Percentiles rank a stretch among this genome's conserved stretches.
Evolutionary conservation across 2,888 invertebrate genomes (phyloP).

Genomic region (Coenonympha arcania): DNA sequence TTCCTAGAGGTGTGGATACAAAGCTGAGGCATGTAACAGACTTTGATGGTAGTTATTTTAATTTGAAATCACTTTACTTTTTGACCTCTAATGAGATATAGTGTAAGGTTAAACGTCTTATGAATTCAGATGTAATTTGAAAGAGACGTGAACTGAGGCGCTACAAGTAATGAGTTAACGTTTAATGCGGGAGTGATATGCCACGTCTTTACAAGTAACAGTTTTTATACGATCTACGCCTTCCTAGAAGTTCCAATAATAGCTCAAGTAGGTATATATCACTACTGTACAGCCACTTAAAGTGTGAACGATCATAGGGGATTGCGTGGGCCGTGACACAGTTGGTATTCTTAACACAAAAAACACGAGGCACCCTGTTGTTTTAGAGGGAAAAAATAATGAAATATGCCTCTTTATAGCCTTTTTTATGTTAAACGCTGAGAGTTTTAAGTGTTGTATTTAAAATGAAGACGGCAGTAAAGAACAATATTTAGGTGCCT

Average conservation of each 20-base stretch:
- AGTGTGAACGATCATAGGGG: slow-evolving; percentile 67
- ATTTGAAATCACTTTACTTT: slow-evolving; percentile 39
- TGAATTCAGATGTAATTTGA: slow-evolving; percentile 23
- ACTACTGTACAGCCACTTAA: slow-evolving; percentile 64
- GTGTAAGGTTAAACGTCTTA: slow-evolving; percentile 23
- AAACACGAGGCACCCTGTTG: slow-evolving; percentile 67
- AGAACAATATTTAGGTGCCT: slow-evolving; percentile 39
- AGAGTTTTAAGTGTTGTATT: slow-evolving; percentile 57
- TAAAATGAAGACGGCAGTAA: slow-evolving; percentile 52
- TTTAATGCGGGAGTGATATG: slow-evolving; percentile 20
- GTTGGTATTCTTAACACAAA: slow-evolving; percentile 60
- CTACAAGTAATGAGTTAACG: slow-evolving; percentile 21
- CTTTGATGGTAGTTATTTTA: slow-evolving; percentile 39
- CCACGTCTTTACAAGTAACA: slow-evolving; percentile 22
- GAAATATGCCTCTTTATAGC: slow-evolving; percentile 64
- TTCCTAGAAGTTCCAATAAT: slow-evolving; percentile 47
- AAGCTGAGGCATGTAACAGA: slow-evolving; percentile 51
- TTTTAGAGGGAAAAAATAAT: slow-evolving; percentile 68
- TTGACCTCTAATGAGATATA: slow-evolving; percentile 24
- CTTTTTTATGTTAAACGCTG: slow-evolving; percentile 62
- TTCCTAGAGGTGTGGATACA: slow-evolving; percentile 74
- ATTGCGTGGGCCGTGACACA: slow-evolving; percentile 58
- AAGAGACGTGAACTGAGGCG: slow-evolving; percentile 12
- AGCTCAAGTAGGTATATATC: slow-evolving; percentile 51
- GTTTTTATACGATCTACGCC: slow-evolving; percentile 27